Evolutionary conservation across 2,888 invertebrate genomes (phyloP).

Genomic region (Drosophila diplacantha): DNA sequence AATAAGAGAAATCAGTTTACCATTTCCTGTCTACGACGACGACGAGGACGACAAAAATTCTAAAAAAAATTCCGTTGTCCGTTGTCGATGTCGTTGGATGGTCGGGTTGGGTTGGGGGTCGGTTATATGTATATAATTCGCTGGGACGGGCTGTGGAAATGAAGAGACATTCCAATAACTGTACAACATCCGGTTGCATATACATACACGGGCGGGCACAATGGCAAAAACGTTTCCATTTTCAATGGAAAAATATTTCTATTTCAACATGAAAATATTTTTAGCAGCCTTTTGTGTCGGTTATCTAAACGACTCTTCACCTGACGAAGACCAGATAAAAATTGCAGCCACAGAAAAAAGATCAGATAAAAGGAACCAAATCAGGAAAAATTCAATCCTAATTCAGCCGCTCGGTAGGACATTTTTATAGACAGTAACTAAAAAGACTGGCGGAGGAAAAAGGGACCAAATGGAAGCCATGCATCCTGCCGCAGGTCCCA

Average conservation of each 20-base stretch:
- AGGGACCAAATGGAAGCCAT: constrained; percentile 24
- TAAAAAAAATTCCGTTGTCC: constrained; percentile 57
- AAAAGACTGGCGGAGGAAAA: constrained; percentile 14
- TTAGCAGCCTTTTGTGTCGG: constrained; percentile 51
- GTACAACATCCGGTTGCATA: constrained; percentile 64
- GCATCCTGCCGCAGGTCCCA: constrained; percentile 28
- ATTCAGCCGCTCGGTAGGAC: constrained; percentile 55
- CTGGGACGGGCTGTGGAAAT: constrained; percentile 15
- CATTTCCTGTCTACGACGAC: constrained; percentile 57
- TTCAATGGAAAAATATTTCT: constrained; percentile 69
- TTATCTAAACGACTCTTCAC: constrained; percentile 56
- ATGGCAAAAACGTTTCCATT: constrained; percentile 66
- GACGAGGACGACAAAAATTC: constrained; percentile 26
- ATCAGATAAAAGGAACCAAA: constrained; percentile 15
- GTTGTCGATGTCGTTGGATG: constrained; percentile 49
- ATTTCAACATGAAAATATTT: constrained; percentile 67
- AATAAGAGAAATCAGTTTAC: constrained; percentile 64
- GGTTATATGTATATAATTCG: not conserved
- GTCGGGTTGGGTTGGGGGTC: not conserved
- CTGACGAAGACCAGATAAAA: constrained; percentile 57
- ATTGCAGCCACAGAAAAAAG: constrained; percentile 30
- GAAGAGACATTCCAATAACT: constrained; percentile 68
- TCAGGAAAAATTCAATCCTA: constrained; percentile 63
- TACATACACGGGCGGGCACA: constrained; percentile 42
- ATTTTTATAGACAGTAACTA: constrained; percentile 48